These are phyloP conservation scores for Cosmia trapezina DNA, from an alignment of 2,888 invertebrate genomes.

Conservation along the genomic window DNA sequence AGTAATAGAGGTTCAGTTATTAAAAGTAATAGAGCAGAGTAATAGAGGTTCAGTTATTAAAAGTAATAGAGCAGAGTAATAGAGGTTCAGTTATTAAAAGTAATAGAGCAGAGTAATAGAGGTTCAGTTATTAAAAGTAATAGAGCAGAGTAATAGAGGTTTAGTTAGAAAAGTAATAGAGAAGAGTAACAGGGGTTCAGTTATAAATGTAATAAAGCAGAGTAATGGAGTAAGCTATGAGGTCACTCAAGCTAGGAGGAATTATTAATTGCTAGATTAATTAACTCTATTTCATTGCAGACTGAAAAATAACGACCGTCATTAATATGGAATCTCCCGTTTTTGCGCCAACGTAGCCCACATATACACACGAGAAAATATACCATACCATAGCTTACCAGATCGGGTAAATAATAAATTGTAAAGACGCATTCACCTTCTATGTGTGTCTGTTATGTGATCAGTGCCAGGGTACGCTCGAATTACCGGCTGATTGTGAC, in stretches of 20 bases:
- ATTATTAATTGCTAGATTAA: neutral
- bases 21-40: neutral
- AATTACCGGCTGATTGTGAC: slow-evolving; percentile 44
- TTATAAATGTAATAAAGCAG: neutral
- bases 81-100: slow-evolving; percentile 3
- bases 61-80: neutral
- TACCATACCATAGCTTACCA: neutral
- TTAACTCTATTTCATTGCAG: neutral
- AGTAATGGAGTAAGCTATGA: neutral
- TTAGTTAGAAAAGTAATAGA: neutral
- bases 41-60: slow-evolving; percentile 4
- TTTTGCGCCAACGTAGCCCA: neutral
- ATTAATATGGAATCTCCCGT: neutral
- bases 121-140: neutral
- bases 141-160: slow-evolving; percentile 2
- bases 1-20: slow-evolving; percentile 3
- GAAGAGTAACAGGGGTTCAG: neutral
- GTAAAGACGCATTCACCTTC: neutral
- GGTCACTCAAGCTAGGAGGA: neutral
- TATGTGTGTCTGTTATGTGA: neutral
- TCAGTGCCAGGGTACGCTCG: neutral
- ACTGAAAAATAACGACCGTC: neutral
- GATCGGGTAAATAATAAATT: neutral
- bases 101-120: neutral
- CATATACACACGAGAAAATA: neutral